phyloP scores from a whole-genome alignment of 1,140 invertebrate genomes.

The Monomorium pharaonis region DNA sequence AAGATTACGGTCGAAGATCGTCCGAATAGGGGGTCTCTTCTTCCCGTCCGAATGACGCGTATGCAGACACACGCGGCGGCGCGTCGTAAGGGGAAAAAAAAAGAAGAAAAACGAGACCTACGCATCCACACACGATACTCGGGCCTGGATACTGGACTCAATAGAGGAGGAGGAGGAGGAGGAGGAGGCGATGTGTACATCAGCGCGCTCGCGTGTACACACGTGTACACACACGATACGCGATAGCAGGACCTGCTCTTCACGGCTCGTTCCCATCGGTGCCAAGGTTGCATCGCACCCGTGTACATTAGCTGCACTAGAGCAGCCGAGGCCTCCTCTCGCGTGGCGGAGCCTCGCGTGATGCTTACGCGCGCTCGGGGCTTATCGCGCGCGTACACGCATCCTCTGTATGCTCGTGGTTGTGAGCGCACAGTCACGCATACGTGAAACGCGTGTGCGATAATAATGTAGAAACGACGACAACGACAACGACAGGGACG shows the following conservation, averaged over 20 bases:
- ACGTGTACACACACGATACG: conserved; percentile 15
- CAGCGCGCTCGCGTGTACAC: not conserved
- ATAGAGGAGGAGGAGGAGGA: no score
- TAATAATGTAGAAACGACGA: not conserved
- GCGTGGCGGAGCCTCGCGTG: conserved; percentile 59
- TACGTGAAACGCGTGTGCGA: not conserved
- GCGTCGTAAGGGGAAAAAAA: not conserved
- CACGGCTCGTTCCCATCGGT: conserved; percentile 82
- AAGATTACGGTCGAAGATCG: not conserved
- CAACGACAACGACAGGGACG: not conserved
- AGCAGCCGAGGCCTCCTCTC: conserved; percentile 12
- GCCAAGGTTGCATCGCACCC: conserved; percentile 80
- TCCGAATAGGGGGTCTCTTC: not conserved
- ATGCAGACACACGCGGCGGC: not conserved
- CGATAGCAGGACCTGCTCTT: conserved; percentile 75
- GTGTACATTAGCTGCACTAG: conserved; percentile 54
- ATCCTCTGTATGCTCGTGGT: not conserved
- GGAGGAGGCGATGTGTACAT: not conserved
- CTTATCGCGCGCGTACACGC: conserved; percentile 44
- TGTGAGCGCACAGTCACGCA: not conserved
- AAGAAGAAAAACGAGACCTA: not conserved
- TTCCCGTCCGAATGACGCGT: not conserved
- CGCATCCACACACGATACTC: not conserved
- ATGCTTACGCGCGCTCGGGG: conserved; percentile 23
- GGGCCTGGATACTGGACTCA: conserved; percentile 3